Evolutionary conservation across 1,140 invertebrate species (phyloP).

Genomic region (Drosophila pseudoananassae): DNA sequence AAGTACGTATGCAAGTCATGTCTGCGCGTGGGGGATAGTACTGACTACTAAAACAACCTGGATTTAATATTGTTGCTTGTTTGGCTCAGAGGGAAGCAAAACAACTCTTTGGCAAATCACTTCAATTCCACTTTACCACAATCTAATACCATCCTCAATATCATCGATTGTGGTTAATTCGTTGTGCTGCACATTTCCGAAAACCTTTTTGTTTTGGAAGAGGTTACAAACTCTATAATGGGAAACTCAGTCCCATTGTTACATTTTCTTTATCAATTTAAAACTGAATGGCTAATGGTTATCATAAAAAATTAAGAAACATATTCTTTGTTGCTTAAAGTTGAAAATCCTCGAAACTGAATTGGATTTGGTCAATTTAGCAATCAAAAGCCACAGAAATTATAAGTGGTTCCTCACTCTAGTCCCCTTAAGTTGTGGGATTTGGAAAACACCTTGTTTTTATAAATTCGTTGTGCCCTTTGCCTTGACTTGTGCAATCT

Average conservation of each 20-base stretch:
- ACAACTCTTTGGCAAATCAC: conserved; percentile 32
- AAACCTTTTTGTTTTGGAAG: background rate
- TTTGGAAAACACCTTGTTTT: background rate
- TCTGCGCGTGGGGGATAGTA: conserved; percentile 17
- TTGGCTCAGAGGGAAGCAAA: conserved; percentile 6
- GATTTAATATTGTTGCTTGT: conserved; percentile 48
- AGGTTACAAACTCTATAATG: background rate
- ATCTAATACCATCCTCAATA: background rate
- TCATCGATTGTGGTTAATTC: conserved; percentile 38
- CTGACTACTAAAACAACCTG: conserved; percentile 64
- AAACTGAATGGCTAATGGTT: too few species aligned
- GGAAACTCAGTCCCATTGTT: too few species aligned
- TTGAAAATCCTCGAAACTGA: too few species aligned
- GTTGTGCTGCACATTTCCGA: conserved; percentile 26
- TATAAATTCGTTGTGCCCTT: conserved; percentile 58
- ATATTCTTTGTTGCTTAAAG: too few species aligned
- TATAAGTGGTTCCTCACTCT: background rate
- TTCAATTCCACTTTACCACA: conserved; percentile 22
- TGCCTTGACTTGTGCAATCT: background rate
- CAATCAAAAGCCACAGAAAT: background rate
- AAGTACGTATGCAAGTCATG: conserved; percentile 57
- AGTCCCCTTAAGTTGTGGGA: background rate
- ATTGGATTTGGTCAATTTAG: background rate
- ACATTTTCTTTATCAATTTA: too few species aligned
- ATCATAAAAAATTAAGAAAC: too few species aligned